Evolutionary conservation across 2,888 invertebrate species (phyloP), one percentile per base, ranked within the genome.

Genomic region (Hydrotaea cyrtoneurina): DNA sequence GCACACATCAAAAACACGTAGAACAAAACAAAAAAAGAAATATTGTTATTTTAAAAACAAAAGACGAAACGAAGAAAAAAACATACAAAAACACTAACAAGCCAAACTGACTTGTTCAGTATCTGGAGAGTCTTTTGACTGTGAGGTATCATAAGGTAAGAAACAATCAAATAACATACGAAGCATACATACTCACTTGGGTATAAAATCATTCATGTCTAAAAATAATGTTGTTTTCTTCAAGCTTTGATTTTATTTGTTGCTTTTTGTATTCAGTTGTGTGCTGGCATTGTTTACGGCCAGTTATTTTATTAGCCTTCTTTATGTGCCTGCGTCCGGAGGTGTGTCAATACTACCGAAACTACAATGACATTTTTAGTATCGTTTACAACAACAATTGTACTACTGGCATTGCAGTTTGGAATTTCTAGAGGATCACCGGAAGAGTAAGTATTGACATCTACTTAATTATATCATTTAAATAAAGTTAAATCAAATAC

Each of bases 361-460:
- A 53, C 43, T 50, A 50, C 36, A 74, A 85, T 85, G 79, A 59
- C 21, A 43, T 53, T 31, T 19, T 76, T 77, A 36, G 46, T 73
- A 59, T 31, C 53, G 21, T 15, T 85, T 39, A 55, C 46, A n/a
- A n/a, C n/a, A n/a, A n/a, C n/a, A 57, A 31, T n/a, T 73, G 69
- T 85, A 74, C 55, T 82, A 64, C 74, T 82, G 55, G 59, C 77
- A 69, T 69, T 79, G 17, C 74, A 77, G 77, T 46, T 46, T 17
- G 53, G 74, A 73, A 62, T 46, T 76, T 19, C 73, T 21, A 31
- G 43, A 69, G 85, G 76, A 74, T 69, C 77, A 62, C 59, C 59
- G 15, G 66, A 85, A 79, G 81, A 85, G 85, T 85, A 79, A 85
- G 85, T 85, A 85, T 53, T 23, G 46, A 19, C 39, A 39, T 55